Evolutionary conservation across 2,888 invertebrate species (phyloP), one percentile per base, ranked within the genome.

Genomic region (Lingula anatina): DNA sequence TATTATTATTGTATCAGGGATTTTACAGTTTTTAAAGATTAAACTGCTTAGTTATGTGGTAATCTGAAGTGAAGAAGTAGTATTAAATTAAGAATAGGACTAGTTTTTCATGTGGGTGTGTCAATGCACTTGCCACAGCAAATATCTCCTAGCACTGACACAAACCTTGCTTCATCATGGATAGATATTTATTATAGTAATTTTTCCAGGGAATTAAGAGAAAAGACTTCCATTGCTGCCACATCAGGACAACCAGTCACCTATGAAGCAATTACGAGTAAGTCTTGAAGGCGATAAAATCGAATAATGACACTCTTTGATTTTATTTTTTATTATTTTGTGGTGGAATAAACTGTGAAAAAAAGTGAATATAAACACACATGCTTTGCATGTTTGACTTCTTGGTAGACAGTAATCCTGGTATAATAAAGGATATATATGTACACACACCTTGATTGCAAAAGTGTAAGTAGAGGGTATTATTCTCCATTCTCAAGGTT

Each of bases 161-260:
- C n/a, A n/a, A n/a, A n/a, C n/a, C n/a, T n/a, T n/a, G n/a, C n/a
- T n/a, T n/a, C n/a, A n/a, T n/a, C n/a, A n/a, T n/a, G n/a, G n/a
- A n/a, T n/a, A n/a, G n/a, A n/a, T n/a, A n/a, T n/a, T n/a, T n/a
- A n/a, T n/a, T n/a, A n/a, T n/a, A n/a, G n/a, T n/a, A n/a, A n/a
- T n/a, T n/a, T 25, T 46, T 54, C 2, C 53, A 75, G 76, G 50
- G 74, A 76, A 7, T 53, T 77, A 44, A 54, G 73, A 35, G 75
- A 72, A 31, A 71, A 72, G 47, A 76, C 74, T 15, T 67, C 61
- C 28, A 60, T 75, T 44, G 67, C 65, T 46, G 68, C 67, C 5
- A 70, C 71, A 26, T 66, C 70, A 26, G 62, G 64, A 9, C 40
- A 49, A 23, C 40, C 50, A 31, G 9, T n/a, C 7, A 21, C 48